Evolutionary conservation across 2,888 invertebrate genomes (phyloP), one percentile per base, ranked within the genome.

Genomic region (Ecliptopera silaceata): DNA sequence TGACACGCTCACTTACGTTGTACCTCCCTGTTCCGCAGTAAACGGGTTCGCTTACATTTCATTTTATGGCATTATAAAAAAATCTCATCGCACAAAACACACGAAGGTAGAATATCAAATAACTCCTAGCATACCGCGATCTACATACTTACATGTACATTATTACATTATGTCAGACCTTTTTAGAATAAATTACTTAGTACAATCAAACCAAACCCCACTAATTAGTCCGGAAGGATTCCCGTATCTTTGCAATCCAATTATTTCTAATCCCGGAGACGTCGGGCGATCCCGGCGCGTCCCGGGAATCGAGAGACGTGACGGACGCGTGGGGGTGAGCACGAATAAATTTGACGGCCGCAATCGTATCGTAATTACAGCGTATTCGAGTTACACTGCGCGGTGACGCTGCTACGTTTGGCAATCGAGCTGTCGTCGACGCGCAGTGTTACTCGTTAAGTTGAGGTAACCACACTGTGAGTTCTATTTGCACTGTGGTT

Each of bases 181-280:
- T 36, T 36, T 15, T 12, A 15, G 15, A 42, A 17, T 39, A 15
- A 48, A 39, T 53, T 41, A 26, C 26, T 26, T 6, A 53, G 22
- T 22, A 42, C 51, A 44, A 41, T 26, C 43, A 51, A 51, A 22
- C 29, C 17, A 26, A 26, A 36, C 38, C 43, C 31, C 20, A 32
- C 29, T 39, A 56, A 49, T 49, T 49, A 49, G 38, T 12, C 32
- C 32, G 38, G 31, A 48, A 55, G 31, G 31, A 49, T n/a, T 38
- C 47, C 36, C 48, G 48, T 48, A 48, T 45, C 44, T 56, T 45
- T 44, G 43, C 44, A 26, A 56, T 49, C 49, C 39, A 49, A 49
- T 49, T 56, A 56, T 38, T 34, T 45, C 32, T 32, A 17, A 53
- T 42, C 38, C 39, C 41, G 17, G 41, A 53, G 53, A 47, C 42